A percentile compares a stretch with the other conserved stretches of the same genome.
Evolutionary conservation across 2,888 invertebrate species (phyloP).

Genomic region (Petrolisthes manimaculis): DNA sequence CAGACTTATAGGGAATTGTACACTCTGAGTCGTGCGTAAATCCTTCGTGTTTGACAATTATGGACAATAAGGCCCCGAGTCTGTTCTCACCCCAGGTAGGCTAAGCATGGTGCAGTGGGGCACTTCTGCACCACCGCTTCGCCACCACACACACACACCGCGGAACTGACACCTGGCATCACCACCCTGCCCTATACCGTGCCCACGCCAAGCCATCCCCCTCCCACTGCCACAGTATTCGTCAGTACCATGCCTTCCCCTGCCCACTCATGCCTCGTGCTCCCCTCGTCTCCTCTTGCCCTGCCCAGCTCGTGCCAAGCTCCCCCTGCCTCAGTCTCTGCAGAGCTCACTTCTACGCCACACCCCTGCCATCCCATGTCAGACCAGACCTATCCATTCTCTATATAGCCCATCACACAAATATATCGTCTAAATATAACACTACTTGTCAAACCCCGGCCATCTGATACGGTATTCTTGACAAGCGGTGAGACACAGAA

Average conservation of each 20-base stretch:
- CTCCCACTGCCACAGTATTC: not conserved
- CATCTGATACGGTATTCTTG: not conserved
- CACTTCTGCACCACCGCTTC: constrained; percentile 8
- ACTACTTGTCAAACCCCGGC: not conserved
- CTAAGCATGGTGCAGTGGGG: not conserved
- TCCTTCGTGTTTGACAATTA: too few species aligned
- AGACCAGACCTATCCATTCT: not conserved
- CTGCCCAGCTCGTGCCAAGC: not conserved
- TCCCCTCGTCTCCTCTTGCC: not conserved
- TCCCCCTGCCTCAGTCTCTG: not conserved
- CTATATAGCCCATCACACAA: not conserved
- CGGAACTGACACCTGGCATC: constrained; percentile 24
- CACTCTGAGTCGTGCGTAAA: too few species aligned
- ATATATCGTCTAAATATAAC: not conserved
- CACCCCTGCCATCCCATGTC: not conserved
- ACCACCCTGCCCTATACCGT: not conserved
- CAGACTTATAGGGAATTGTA: too few species aligned
- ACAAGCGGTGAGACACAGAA: not conserved
- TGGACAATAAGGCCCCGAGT: not conserved
- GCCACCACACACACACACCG: constrained; percentile 22
- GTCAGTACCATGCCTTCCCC: not conserved
- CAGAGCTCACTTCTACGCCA: not conserved
- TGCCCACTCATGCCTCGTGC: not conserved
- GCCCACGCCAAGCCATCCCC: not conserved
- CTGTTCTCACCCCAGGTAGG: constrained; percentile 8